These are phyloP conservation scores for Tachina fera DNA, from an alignment of 2,888 invertebrate species.

Conservation along the genomic window DNA sequence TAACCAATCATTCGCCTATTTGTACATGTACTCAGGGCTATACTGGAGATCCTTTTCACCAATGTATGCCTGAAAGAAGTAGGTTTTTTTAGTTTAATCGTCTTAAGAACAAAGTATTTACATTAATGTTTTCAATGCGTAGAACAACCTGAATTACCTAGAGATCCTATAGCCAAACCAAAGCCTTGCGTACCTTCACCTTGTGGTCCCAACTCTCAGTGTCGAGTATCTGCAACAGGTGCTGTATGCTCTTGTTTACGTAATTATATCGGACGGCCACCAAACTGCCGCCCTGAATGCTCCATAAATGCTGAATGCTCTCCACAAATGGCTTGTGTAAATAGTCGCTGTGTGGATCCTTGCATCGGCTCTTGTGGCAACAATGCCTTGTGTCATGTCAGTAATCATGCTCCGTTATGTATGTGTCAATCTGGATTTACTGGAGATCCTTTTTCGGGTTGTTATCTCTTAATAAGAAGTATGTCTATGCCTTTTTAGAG, in stretches of 20 bases:
- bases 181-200: constrained; percentile 87
- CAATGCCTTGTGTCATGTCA: constrained; percentile 86
- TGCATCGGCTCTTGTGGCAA: constrained; percentile 88
- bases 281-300: constrained; percentile 88
- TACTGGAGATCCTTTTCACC: constrained; percentile 90
- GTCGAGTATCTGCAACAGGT: constrained; percentile 83
- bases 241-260: constrained; percentile 86
- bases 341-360: constrained; percentile 85
- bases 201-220: constrained; percentile 87
- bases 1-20: constrained; percentile 90
- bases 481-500: constrained; percentile 77
- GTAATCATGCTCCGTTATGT: constrained; percentile 84
- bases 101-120: neutral
- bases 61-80: constrained; percentile 85
- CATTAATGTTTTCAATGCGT: constrained; percentile 39
- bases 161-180: constrained; percentile 77
- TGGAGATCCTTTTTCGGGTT: constrained; percentile 87
- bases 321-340: constrained; percentile 84
- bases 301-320: constrained; percentile 85
- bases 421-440: constrained; percentile 84
- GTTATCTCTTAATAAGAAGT: constrained; percentile 83
- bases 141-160: constrained; percentile 75
- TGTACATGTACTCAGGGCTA: constrained; percentile 88
- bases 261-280: constrained; percentile 86
- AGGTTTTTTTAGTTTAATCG: constrained; percentile 74